Evolutionary conservation across 2,797 vertebrate genomes (phyloP), one percentile per base, ranked within the genome.

Genomic region (Peromyscus eremicus): DNA sequence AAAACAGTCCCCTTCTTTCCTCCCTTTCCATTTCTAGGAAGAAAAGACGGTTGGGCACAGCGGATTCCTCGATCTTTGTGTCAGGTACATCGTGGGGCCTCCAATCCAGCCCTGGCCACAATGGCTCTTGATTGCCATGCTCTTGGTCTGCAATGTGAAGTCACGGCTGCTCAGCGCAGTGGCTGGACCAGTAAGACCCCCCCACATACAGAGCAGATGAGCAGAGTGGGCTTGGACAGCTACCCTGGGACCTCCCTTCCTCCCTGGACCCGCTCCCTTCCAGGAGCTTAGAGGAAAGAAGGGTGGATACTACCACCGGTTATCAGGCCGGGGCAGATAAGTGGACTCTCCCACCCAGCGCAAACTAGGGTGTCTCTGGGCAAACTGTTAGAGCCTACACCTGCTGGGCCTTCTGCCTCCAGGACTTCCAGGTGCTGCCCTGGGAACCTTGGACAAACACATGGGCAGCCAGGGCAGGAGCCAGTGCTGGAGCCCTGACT

Each of bases 11-110:
- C 82, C 32, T 25, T 34, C n/a, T 13, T 34, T 1, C 62, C 6
- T 11, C 25, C 11, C 1, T 27, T 32, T 23, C n/a, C 0, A 0
- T 77, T 52, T 49, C 70, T n/a, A 73, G 86, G 68, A 77, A 23
- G n/a, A 49, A n/a, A 92, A 16, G 57, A 14, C 34, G 4, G 29
- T 29, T 25, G 11, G 79, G 23, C 6, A 12, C 2, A 55, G 83
- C 46, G 25, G 25, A 2, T 27, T 60, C 52, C 71, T 19, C 10
- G 8, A 0, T 55, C 62, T 13, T 10, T 23, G 12, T 4, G 7
- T 84, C 0, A 0, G 0, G 0, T 1, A 21, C 2, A 43, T 40
- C 23, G 37, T 12, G 0, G 1, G 11, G 10, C 19, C 49, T 14
- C 89, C 34, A 3, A 2, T 32, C 12, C 27, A 46, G 37, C 5